These are phyloP conservation scores for Sinotaia quadrata DNA, from an alignment of 2,888 invertebrate genomes.

Conservation along the genomic window DNA sequence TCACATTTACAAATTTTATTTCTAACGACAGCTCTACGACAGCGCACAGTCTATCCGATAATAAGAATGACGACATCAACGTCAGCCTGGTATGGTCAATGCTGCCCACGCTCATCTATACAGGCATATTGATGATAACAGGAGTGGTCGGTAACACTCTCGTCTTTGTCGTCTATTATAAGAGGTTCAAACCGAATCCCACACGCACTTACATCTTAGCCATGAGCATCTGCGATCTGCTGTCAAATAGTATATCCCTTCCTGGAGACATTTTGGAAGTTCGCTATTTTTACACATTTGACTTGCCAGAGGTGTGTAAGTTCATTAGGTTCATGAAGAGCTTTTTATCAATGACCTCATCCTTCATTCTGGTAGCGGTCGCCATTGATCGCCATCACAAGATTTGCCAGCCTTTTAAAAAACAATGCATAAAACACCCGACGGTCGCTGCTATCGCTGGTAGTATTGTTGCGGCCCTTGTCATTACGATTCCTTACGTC, in stretches of 20 bases:
- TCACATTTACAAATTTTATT: too few species aligned
- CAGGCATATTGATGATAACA: neutral
- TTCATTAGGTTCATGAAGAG: neutral
- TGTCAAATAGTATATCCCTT: constrained; percentile 26
- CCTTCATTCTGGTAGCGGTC: constrained; percentile 12
- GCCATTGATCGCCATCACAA: constrained; percentile 27
- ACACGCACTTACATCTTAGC: constrained; percentile 30
- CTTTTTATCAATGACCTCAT: neutral
- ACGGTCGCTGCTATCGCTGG: neutral
- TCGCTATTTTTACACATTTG: constrained; percentile 1
- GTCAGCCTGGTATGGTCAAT: neutral
- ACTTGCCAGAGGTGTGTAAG: neutral
- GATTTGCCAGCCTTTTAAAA: constrained; percentile 18
- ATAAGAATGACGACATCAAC: neutral
- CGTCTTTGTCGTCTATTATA: constrained; percentile 30
- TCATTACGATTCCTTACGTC: neutral
- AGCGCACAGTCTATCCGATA: too few species aligned
- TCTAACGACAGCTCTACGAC: too few species aligned
- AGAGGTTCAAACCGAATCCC: constrained; percentile 25
- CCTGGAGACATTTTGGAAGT: constrained; percentile 22
- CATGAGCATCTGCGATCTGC: constrained; percentile 27
- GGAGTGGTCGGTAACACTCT: constrained; percentile 30
- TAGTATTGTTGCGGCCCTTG: neutral
- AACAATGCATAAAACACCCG: constrained; percentile 16
- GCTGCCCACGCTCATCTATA: constrained; percentile 21